phyloP scores from a whole-genome alignment of 2,888 invertebrate species.

The Troides oblongomaculatus region DNA sequence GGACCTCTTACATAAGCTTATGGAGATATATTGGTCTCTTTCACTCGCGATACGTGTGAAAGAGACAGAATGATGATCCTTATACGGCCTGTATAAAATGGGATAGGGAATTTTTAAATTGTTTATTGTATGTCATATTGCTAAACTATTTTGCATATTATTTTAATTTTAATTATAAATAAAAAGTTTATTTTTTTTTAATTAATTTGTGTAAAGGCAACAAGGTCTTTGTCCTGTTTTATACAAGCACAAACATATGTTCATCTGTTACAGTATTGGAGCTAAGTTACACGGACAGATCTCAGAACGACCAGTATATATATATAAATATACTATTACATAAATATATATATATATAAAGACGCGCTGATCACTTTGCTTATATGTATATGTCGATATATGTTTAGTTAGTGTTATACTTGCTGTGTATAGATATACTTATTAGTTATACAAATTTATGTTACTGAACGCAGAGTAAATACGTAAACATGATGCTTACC shows the following conservation, averaged over 20 bases:
- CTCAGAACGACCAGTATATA: conserved; percentile 77
- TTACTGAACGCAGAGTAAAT: conserved; percentile 57
- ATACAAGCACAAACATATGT: conserved; percentile 6
- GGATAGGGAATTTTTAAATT: background rate
- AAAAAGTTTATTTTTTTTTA: too few relatives aligned
- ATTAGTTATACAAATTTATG: conserved; percentile 71
- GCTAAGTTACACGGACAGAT: conserved; percentile 65
- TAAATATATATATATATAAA: conserved; percentile 44
- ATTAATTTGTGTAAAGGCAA: too few relatives aligned
- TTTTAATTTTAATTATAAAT: background rate
- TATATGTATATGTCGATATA: conserved; percentile 54
- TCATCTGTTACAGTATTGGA: conserved; percentile 55
- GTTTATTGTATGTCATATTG: too few relatives aligned
- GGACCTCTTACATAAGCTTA: too few relatives aligned
- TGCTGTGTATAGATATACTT: conserved; percentile 48
- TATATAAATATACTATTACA: conserved; percentile 64
- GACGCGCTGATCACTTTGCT: conserved; percentile 52
- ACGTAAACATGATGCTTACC: conserved; percentile 69
- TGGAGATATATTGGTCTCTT: too few relatives aligned
- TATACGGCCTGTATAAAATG: conserved; percentile 5
- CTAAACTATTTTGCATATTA: background rate
- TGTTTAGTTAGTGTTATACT: conserved; percentile 44
- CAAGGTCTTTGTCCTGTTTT: conserved; percentile 12
- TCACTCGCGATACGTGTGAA: too few relatives aligned
- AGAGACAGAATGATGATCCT: too few relatives aligned